A percentile compares a stretch with the other conserved stretches of the same genome.
phyloP scores from a whole-genome alignment of 2,888 invertebrate species.

The Itoplectis maculator region DNA sequence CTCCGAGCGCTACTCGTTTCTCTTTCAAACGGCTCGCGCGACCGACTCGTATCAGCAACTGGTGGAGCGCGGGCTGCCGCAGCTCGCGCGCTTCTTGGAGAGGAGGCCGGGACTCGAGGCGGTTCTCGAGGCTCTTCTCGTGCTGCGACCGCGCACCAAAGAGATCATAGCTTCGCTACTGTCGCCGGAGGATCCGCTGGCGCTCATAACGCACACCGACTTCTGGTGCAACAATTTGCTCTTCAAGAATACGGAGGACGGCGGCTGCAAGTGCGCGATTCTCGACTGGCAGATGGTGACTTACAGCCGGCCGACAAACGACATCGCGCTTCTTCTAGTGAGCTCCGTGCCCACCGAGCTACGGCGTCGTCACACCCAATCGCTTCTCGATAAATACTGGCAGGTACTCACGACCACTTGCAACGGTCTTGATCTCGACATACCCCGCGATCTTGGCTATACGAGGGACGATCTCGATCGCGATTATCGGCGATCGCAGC shows the following conservation, averaged over 20 bases:
- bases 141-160: slow-evolving; percentile 89
- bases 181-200: slow-evolving; percentile 90
- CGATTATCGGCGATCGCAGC: slow-evolving; percentile 88
- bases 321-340: slow-evolving; percentile 90
- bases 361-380: slow-evolving; percentile 88
- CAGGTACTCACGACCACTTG: slow-evolving; percentile 88
- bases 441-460: slow-evolving; percentile 86
- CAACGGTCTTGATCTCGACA: slow-evolving; percentile 87
- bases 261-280: slow-evolving; percentile 88
- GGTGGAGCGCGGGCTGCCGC: slow-evolving; percentile 91
- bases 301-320: slow-evolving; percentile 91
- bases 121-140: slow-evolving; percentile 87
- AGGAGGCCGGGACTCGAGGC: slow-evolving; percentile 88
- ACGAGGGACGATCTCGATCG: slow-evolving; percentile 85
- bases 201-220: slow-evolving; percentile 92
- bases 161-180: slow-evolving; percentile 90
- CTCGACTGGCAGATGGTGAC: slow-evolving; percentile 95
- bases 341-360: slow-evolving; percentile 91
- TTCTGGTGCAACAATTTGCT: slow-evolving; percentile 94
- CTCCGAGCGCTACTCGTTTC: slow-evolving; percentile 87
- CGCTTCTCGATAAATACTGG: slow-evolving; percentile 90
- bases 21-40: slow-evolving; percentile 92
- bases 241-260: slow-evolving; percentile 85
- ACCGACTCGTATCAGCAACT: slow-evolving; percentile 93
- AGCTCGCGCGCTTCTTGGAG: slow-evolving; percentile 90